Percentiles rank a stretch among this genome's conserved stretches.
These are phyloP conservation scores for Leptinotarsa texana DNA, from an alignment of 1,140 invertebrate species.

Conservation along the genomic window DNA sequence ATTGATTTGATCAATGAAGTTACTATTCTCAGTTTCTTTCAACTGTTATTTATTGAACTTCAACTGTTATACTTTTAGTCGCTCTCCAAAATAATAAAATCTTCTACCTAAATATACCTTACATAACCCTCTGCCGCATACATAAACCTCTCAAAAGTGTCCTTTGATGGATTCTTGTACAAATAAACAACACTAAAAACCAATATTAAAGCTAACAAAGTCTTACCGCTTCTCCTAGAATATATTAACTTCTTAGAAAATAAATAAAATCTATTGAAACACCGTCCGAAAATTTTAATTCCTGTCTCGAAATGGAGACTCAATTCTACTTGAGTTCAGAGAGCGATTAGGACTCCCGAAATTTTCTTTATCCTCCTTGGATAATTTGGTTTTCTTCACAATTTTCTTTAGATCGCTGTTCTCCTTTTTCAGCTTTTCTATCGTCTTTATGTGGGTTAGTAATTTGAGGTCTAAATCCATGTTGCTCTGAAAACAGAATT, in stretches of 20 bases:
- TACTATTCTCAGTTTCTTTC: too few species aligned
- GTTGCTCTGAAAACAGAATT: slow-evolving; percentile 33
- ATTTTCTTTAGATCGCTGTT: slow-evolving; percentile 34
- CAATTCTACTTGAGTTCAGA: slow-evolving; percentile 38
- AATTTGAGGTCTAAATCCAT: slow-evolving; percentile 42
- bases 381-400: slow-evolving; percentile 39
- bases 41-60: too few species aligned
- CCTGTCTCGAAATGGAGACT: slow-evolving; percentile 48
- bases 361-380: slow-evolving; percentile 50
- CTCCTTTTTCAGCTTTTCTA: slow-evolving; percentile 48
- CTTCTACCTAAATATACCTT: too few species aligned
- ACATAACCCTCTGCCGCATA: too few species aligned
- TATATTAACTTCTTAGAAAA: slow-evolving; percentile 7
- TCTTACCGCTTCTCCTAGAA: slow-evolving; percentile 10
- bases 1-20: too few species aligned
- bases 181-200: slow-evolving; percentile 1
- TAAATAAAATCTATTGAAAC: slow-evolving; percentile 17
- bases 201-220: slow-evolving; percentile 8
- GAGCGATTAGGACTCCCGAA: slow-evolving; percentile 46
- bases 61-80: too few species aligned
- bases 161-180: neutral
- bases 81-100: too few species aligned
- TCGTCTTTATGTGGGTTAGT: slow-evolving; percentile 38
- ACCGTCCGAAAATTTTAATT: slow-evolving; percentile 39
- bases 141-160: too few species aligned